Conservation (phyloP, 2,113 vertebrate species). For the Chionomys nivalis region DNA sequence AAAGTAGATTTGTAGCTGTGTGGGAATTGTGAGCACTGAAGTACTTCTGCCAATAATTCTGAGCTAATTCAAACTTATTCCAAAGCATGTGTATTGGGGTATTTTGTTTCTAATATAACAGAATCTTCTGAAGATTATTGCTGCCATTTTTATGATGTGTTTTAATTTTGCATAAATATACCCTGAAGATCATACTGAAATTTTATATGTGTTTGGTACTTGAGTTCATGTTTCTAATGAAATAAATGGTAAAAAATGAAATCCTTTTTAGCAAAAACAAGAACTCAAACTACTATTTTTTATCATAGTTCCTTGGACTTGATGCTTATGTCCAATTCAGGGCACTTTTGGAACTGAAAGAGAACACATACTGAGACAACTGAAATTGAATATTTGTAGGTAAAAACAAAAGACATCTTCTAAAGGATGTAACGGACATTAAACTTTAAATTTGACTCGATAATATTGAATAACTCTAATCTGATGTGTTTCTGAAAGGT, state of each 20-base stretch:
- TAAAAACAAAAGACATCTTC: background rate
- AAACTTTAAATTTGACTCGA: background rate
- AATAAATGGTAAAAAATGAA: background rate
- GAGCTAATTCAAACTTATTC: background rate
- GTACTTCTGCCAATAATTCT: background rate
- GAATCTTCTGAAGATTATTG: background rate
- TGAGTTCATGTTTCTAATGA: background rate
- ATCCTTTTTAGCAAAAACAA: background rate
- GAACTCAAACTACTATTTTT: background rate
- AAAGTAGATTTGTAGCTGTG: background rate
- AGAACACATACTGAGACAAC: background rate
- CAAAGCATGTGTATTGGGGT: background rate
- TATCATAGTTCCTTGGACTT: background rate
- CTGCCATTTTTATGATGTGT: background rate
- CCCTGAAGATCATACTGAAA: background rate
- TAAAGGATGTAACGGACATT: background rate
- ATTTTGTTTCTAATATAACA: background rate
- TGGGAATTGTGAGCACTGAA: background rate
- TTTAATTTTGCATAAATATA: conserved; percentile 27
- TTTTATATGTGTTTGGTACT: background rate
- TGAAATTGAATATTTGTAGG: background rate
- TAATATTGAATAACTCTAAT: background rate
- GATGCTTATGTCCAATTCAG: background rate
- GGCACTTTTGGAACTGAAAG: background rate
- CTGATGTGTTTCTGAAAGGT: fast-evolving